Base-by-base conservation (phyloP, 1,140 invertebrate genomes). In the Drosophila paulistorum region DNA sequence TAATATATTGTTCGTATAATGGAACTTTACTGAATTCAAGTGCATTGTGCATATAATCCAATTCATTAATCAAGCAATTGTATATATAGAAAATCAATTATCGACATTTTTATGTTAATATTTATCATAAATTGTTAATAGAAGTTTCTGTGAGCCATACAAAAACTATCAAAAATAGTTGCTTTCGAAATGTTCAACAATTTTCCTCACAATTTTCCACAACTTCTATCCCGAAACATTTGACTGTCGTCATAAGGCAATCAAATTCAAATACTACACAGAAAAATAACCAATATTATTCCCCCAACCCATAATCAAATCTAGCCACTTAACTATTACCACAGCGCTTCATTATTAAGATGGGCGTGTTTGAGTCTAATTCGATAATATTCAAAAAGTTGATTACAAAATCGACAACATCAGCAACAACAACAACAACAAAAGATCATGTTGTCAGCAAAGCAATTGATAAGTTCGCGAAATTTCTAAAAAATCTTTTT, bases 401-500 rank as follows among this genome's bases (percentile, higher is more conserved):
- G 39, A 61, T 42, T 41, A 42, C 55, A 45, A 62, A 26, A 26
- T 7, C 41, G 26, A 26, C 26, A 45, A 60, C 42, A 60, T 11
- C 9, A 33, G 11, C 33, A 60, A 60, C 10, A 13, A 60, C 10
- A 51, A 23, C 42, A 33, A 48, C 14, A 14, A 63, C 23, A 26
- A 26, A 17, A 30, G 26, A 30, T 30, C 26, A 30, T 5, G 0
- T 7, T 26, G 7, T 4, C 11, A 20, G 10, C 14, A 13, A n/a
- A 37, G 54, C 41, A 65, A 42, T 23, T 41, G 42, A 45, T 61
- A 9, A 35, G 35, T 23, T 77, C 77, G 62, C 64, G 70, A 79
- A 77, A 77, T 79, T 79, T 77, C 77, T 67, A 79, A 68, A 30
- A 30, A 30, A 51, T 58, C 23, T 79, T 77, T 70, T 67, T 77